Evolutionary conservation across 2,888 invertebrate genomes (phyloP).

Genomic region (Lepidochitona cinerea): DNA sequence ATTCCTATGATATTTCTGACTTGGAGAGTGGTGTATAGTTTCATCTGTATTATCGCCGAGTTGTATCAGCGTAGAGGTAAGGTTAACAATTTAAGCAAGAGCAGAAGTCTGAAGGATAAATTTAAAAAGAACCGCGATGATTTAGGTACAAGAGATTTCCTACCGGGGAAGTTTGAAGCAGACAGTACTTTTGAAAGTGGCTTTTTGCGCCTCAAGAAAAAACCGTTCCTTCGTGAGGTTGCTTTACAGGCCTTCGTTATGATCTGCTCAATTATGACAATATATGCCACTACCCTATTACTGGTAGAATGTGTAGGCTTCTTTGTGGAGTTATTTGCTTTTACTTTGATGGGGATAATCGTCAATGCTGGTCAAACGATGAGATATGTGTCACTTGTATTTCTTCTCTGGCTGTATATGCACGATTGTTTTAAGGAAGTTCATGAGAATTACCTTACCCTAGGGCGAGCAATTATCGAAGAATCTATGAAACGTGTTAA

Average conservation of each 20-base stretch:
- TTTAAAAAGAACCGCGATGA: background rate
- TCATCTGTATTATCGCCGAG: background rate
- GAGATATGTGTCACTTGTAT: conserved; percentile 31
- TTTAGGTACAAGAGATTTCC: background rate
- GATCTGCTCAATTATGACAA: background rate
- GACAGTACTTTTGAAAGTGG: background rate
- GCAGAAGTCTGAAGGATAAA: background rate
- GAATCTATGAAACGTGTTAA: conserved; percentile 25
- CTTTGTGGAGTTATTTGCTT: conserved; percentile 28
- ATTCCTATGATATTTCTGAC: background rate
- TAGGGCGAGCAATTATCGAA: conserved; percentile 35
- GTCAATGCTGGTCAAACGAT: conserved; percentile 20
- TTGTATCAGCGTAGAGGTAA: background rate
- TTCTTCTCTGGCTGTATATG: conserved; percentile 36
- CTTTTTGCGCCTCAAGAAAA: background rate
- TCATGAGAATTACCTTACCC: conserved; percentile 42
- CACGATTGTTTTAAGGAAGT: conserved; percentile 45
- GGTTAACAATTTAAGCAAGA: background rate
- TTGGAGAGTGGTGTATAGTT: background rate
- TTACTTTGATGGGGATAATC: conserved; percentile 37
- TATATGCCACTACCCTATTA: conserved; percentile 20
- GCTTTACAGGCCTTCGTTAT: background rate
- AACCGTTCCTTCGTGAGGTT: background rate
- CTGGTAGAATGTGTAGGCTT: conserved; percentile 39
- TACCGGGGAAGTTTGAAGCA: background rate